These are phyloP conservation scores for Oxycera nigricornis DNA, from an alignment of 2,888 invertebrate species.

Conservation along the genomic window DNA sequence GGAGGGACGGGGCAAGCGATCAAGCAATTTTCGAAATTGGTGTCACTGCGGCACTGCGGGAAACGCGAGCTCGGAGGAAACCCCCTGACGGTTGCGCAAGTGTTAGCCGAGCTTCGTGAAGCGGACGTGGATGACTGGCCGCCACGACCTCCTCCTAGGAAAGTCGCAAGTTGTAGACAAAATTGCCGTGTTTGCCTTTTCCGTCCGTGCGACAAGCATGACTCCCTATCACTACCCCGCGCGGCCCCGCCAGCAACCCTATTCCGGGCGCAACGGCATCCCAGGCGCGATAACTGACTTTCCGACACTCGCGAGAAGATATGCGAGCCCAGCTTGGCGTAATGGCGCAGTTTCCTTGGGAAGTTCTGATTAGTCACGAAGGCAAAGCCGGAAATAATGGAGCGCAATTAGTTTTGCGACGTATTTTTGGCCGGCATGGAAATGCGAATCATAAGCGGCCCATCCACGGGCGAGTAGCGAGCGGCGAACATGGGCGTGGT, in stretches of 20 bases:
- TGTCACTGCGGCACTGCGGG: slow-evolving; percentile 44
- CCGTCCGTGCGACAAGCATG: slow-evolving; percentile 18
- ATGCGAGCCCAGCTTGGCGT: too few species aligned
- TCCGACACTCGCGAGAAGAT: too few species aligned
- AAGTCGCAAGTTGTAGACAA: slow-evolving; percentile 30
- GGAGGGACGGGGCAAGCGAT: slow-evolving; percentile 27
- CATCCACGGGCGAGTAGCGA: too few species aligned
- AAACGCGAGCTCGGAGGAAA: slow-evolving; percentile 37
- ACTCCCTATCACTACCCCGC: slow-evolving; percentile 1
- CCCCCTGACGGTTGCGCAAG: slow-evolving; percentile 29
- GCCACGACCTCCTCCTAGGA: slow-evolving; percentile 43
- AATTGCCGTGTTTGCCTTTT: slow-evolving; percentile 43
- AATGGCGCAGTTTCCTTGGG: too few species aligned
- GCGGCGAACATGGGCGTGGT: too few species aligned
- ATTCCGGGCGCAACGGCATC: too few species aligned
- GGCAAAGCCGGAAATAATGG: too few species aligned
- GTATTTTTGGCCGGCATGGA: too few species aligned
- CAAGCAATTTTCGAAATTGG: slow-evolving; percentile 44
- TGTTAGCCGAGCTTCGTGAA: slow-evolving; percentile 31
- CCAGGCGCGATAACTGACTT: too few species aligned
- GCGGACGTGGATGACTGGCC: slow-evolving; percentile 29
- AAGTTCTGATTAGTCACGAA: too few species aligned
- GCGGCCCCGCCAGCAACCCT: slow-evolving; percentile 15
- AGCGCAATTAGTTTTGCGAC: too few species aligned
- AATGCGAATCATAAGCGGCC: too few species aligned